Percentiles rank a stretch among this genome's conserved stretches.
phyloP scores from a whole-genome alignment of 2,113 vertebrate species.

The Odocoileus hemionus region DNA sequence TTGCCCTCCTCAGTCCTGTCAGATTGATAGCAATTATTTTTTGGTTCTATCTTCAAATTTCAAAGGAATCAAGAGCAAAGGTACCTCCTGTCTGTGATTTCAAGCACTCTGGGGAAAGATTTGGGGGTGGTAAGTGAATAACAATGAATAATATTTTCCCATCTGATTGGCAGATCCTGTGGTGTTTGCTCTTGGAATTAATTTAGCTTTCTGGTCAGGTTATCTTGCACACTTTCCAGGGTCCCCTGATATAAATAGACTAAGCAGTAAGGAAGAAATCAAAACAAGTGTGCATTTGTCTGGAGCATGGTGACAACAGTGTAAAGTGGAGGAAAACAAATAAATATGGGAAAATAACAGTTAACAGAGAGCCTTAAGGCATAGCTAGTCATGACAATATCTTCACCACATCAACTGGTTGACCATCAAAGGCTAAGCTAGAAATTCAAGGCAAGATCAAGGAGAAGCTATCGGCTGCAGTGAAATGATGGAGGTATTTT shows the following conservation, averaged over 20 bases:
- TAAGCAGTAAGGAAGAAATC: constrained; percentile 67
- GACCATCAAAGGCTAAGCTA: neutral
- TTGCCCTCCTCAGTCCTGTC: constrained; percentile 30
- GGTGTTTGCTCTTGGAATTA: constrained; percentile 69
- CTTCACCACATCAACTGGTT: neutral
- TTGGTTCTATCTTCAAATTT: constrained; percentile 55
- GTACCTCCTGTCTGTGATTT: constrained; percentile 41
- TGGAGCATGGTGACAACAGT: constrained; percentile 44
- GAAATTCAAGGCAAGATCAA: neutral
- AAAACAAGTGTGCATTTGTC: constrained; percentile 72
- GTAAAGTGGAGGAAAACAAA: constrained; percentile 47
- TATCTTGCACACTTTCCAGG: constrained; percentile 79
- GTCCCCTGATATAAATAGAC: constrained; percentile 68
- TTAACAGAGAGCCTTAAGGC: constrained; percentile 47
- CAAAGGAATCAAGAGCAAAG: constrained; percentile 45
- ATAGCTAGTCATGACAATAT: neutral
- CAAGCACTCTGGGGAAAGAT: constrained; percentile 63
- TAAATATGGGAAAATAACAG: constrained; percentile 60
- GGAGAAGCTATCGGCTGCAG: neutral
- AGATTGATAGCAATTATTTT: constrained; percentile 43
- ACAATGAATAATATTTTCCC: constrained; percentile 61
- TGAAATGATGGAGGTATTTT: neutral
- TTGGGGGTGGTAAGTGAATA: constrained; percentile 42
- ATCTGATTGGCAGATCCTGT: constrained; percentile 52
- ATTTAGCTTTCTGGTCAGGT: constrained; percentile 75